Base-by-base conservation (phyloP, 2,888 invertebrate species). In the Drosophila buzzatii region DNA sequence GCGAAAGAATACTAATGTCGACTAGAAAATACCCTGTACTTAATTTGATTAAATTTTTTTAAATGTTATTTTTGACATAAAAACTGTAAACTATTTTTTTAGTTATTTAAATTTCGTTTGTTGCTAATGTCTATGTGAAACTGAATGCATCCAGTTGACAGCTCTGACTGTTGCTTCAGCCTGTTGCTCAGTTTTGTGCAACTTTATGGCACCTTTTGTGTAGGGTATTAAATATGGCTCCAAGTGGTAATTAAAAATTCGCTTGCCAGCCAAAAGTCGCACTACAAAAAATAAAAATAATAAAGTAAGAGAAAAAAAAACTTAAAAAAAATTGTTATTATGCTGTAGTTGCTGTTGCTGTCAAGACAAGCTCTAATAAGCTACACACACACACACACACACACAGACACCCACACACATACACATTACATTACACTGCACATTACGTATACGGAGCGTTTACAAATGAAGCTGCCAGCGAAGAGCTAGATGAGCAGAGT, bases 381-480 rank as follows among this genome's bases (percentile, higher is more conserved):
- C 73, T 69, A 35, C 57, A 61, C 56, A 51, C 51, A 65, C 59
- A 70, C 59, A 64, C 16, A 53, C 59, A 65, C 35, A 31, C 42
- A 35, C n/a, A 63, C 51, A 41, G 55, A 71, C n/a, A 61, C 42
- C 51, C 49, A 67, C 49, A 63, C 51, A 63, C 44, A 53, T 59
- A 27, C 49, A 37, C 23, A 20, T 52, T 12, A 65, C 63, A 70
- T 58, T 81, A 77, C 66, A 70, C 61, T 79, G 76, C 67, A 73
- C 62, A 80, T 79, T 68, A 80, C 83, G 83, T 87, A 77, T 82
- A 82, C 87, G 80, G 77, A 82, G 51, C 81, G 67, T 79, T 73
- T 75, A 83, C 81, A 83, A 88, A 88, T 79, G 89, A 83, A 79
- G 63, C 71, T 79, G 86, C 70, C 79, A 71, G 55, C 72, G 64